A percentile compares a stretch with the other conserved stretches of the same genome.
phyloP scores from a whole-genome alignment of 2,113 vertebrate genomes.

The Mungos mungo region DNA sequence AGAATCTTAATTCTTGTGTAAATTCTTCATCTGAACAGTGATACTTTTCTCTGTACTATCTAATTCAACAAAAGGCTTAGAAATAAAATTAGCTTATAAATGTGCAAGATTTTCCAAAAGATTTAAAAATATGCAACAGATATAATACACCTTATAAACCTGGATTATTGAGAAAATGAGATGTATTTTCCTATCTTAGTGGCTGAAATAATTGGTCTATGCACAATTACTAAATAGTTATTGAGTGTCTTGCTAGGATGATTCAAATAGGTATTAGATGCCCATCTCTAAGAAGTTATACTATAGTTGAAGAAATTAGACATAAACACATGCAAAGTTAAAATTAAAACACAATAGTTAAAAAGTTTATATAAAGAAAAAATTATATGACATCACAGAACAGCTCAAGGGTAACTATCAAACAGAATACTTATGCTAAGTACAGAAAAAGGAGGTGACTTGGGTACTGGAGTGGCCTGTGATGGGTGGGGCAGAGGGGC shows the following conservation, averaged over 20 bases:
- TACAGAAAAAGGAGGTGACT: background rate
- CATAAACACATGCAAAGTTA: background rate
- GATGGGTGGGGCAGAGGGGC: background rate
- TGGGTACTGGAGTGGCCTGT: background rate
- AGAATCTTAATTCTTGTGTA: background rate
- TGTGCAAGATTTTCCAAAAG: background rate
- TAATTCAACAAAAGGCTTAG: background rate
- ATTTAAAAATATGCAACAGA: background rate
- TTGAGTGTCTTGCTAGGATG: background rate
- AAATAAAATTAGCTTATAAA: background rate
- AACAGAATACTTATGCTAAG: background rate
- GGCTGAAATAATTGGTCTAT: background rate
- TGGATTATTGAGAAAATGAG: background rate
- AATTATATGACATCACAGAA: background rate
- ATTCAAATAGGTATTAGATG: background rate
- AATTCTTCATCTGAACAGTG: background rate
- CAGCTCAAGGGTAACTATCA: background rate
- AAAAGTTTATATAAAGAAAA: background rate
- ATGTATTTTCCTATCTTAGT: background rate
- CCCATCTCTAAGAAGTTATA: background rate
- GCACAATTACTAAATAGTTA: background rate
- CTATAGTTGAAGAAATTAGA: background rate
- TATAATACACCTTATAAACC: background rate
- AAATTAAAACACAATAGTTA: background rate
- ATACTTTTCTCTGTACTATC: background rate